A percentile compares a stretch with the other conserved stretches of the same genome.
These are phyloP conservation scores for Drosophila subpulchrella DNA, from an alignment of 1,140 invertebrate genomes.

Conservation along the genomic window DNA sequence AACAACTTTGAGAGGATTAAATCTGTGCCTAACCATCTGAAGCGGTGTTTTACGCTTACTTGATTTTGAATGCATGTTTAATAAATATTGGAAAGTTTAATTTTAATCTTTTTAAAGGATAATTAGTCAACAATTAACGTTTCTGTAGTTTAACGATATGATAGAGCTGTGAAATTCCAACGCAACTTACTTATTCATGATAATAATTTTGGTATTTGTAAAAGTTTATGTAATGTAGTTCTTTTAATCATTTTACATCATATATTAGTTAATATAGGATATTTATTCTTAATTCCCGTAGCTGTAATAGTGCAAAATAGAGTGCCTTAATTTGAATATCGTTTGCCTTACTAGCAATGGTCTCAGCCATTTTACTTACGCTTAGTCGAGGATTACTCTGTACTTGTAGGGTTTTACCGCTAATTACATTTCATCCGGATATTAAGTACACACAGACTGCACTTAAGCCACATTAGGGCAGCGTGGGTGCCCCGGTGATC, in stretches of 20 bases:
- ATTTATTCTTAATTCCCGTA: no score
- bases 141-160: no score
- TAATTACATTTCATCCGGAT: slow-evolving; percentile 66
- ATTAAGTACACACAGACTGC: slow-evolving; percentile 51
- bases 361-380: slow-evolving; percentile 26
- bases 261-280: no score
- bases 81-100: background rate
- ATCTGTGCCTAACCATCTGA: background rate
- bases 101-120: no score
- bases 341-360: background rate
- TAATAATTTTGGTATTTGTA: no score
- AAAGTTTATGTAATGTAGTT: no score
- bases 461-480: slow-evolving; percentile 45
- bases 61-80: background rate
- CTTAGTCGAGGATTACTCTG: slow-evolving; percentile 21
- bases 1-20: slow-evolving; percentile 10
- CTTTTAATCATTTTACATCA: no score
- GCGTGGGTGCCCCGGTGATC: slow-evolving; percentile 20
- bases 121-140: no score
- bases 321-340: no score
- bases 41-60: background rate
- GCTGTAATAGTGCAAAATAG: no score
- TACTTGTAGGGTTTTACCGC: slow-evolving; percentile 72
- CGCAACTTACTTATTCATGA: no score
- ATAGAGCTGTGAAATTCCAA: no score